Evolutionary conservation across 2,797 vertebrate genomes (phyloP).

Genomic region (Varecia variegata): DNA sequence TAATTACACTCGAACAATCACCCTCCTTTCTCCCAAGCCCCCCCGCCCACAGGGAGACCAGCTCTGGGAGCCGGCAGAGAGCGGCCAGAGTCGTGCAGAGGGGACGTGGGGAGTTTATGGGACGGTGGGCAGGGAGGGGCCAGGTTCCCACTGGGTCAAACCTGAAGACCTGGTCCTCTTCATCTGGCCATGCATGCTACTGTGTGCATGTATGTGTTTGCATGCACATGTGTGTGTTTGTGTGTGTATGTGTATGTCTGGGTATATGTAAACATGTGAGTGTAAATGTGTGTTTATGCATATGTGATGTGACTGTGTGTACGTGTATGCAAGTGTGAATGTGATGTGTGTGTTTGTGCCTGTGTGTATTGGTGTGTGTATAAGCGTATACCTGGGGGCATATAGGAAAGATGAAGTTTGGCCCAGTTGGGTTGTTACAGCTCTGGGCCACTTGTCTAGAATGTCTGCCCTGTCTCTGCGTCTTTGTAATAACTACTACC

Average conservation of each 20-base stretch:
- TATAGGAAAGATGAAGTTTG: background rate
- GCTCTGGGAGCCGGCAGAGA: background rate
- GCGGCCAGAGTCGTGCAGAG: background rate
- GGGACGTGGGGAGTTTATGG: accelerated
- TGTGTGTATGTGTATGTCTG: background rate
- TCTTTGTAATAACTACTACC: background rate
- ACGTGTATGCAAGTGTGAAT: too few species aligned
- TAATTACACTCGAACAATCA: slow-evolving; percentile 52
- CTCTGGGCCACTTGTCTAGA: background rate
- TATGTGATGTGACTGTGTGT: background rate
- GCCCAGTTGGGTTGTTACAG: background rate
- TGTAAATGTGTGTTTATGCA: background rate
- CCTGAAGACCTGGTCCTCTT: background rate
- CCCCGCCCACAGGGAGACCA: background rate
- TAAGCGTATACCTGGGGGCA: too few species aligned
- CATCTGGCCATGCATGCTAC: accelerated
- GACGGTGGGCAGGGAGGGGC: background rate
- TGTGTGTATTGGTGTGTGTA: background rate
- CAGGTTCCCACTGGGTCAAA: background rate
- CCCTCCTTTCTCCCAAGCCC: background rate
- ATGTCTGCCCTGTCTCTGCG: background rate
- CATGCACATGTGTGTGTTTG: too few species aligned
- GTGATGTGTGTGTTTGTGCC: background rate
- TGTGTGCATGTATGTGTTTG: background rate
- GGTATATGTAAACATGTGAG: background rate